These are phyloP conservation scores for Amblyjoppa fuscipennis DNA, from an alignment of 2,888 invertebrate species.

Conservation along the genomic window DNA sequence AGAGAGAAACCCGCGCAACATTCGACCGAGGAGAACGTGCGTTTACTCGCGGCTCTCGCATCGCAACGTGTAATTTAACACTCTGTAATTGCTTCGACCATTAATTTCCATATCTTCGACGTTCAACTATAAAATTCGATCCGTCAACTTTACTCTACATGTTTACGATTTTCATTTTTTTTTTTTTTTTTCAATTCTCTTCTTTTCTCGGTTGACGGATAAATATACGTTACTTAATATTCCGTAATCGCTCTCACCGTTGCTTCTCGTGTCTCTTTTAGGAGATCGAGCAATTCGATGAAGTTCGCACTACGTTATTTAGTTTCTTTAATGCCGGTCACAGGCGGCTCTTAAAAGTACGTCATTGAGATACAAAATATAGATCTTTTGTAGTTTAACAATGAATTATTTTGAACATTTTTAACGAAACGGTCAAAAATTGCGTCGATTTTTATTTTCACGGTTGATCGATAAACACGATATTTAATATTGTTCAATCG, in stretches of 20 bases:
- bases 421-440: background rate
- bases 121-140: background rate
- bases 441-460: background rate
- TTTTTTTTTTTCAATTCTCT: background rate
- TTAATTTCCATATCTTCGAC: background rate
- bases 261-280: too few relatives aligned
- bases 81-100: background rate
- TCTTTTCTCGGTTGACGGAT: background rate
- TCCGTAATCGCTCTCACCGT: too few relatives aligned
- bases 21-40: background rate
- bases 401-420: background rate
- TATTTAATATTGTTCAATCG: too few relatives aligned
- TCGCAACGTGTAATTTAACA: conserved; percentile 1
- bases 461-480: too few relatives aligned
- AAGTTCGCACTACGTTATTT: background rate
- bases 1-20: background rate
- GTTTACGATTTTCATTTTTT: background rate
- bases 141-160: background rate
- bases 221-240: too few relatives aligned
- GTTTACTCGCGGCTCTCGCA: background rate
- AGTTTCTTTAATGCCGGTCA: background rate
- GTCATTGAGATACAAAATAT: background rate
- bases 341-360: background rate
- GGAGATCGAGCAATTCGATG: too few relatives aligned
- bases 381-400: background rate